A percentile compares a stretch with the other conserved stretches of the same genome.
Evolutionary conservation across 1,140 invertebrate genomes (phyloP).

Genomic region (Trichomalopsis sarcophagae): DNA sequence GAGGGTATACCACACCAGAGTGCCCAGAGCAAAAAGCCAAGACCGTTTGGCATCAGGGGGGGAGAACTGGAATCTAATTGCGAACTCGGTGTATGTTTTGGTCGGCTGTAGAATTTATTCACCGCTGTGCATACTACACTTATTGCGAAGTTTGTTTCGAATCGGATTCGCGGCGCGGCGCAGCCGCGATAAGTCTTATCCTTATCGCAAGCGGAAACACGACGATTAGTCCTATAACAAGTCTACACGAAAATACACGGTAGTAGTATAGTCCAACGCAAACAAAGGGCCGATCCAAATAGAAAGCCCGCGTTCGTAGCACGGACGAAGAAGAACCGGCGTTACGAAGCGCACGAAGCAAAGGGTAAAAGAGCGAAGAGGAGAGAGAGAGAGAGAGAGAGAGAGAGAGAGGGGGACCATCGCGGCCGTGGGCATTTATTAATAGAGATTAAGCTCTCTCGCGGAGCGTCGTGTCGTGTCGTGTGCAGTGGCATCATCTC

Average conservation of each 20-base stretch:
- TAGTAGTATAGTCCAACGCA: neutral
- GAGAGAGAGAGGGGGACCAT: neutral
- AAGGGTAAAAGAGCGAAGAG: neutral
- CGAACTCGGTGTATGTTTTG: no score
- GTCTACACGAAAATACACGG: neutral
- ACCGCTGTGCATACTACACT: neutral
- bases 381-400: neutral
- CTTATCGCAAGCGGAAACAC: no score
- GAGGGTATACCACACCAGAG: neutral
- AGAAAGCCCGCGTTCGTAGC: neutral
- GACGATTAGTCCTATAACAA: no score
- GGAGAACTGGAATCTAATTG: no score
- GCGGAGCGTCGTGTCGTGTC: slow-evolving; percentile 70
- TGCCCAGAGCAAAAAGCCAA: neutral
- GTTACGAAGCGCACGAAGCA: neutral
- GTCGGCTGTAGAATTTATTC: neutral
- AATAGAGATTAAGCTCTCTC: slow-evolving; percentile 73
- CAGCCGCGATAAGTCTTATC: no score
- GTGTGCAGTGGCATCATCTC: slow-evolving; percentile 66
- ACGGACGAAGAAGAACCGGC: neutral
- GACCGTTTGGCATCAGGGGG: no score
- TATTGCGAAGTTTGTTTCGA: neutral
- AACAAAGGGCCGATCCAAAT: neutral
- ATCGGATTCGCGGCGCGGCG: neutral
- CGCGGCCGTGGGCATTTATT: slow-evolving; percentile 68